Evolutionary conservation across 2,797 vertebrate genomes (phyloP).

Genomic region (Aeoliscus strigatus): DNA sequence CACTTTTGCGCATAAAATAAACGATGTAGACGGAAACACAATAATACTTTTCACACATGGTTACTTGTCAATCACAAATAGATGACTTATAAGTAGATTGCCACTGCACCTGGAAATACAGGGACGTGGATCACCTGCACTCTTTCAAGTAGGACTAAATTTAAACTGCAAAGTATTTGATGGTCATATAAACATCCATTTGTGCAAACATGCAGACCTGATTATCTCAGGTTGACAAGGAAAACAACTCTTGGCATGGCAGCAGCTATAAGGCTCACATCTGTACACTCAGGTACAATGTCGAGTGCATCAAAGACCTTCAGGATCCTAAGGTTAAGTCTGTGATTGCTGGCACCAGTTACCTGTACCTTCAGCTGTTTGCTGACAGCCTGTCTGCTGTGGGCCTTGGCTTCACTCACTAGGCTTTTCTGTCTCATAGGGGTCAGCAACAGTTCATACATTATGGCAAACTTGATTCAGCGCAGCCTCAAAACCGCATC

Average conservation of each 20-base stretch:
- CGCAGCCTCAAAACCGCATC: slow-evolving; percentile 51
- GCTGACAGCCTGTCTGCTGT: slow-evolving; percentile 13
- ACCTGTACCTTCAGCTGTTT: slow-evolving; percentile 36
- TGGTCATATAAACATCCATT: not conserved
- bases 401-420: slow-evolving; percentile 26
- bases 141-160: not conserved
- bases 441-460: slow-evolving; percentile 59
- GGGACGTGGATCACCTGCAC: not conserved
- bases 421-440: slow-evolving; percentile 29
- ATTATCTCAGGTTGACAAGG: not conserved
- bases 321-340: slow-evolving; percentile 1
- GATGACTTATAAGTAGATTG: too few relatives aligned
- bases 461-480: slow-evolving; percentile 38
- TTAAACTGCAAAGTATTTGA: not conserved
- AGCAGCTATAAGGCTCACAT: not conserved
- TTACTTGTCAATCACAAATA: too few relatives aligned
- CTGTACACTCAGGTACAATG: not conserved
- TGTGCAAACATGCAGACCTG: slow-evolving; percentile 4
- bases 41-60: not conserved
- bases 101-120: not conserved
- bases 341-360: slow-evolving; percentile 12
- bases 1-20: not conserved
- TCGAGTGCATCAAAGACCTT: slow-evolving; percentile 3
- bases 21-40: not conserved
- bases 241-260: slow-evolving; percentile 2